A percentile compares a stretch with the other conserved stretches of the same genome.
These are phyloP conservation scores for Siniperca chuatsi DNA, from an alignment of 2,113 vertebrate species.

Conservation along the genomic window DNA sequence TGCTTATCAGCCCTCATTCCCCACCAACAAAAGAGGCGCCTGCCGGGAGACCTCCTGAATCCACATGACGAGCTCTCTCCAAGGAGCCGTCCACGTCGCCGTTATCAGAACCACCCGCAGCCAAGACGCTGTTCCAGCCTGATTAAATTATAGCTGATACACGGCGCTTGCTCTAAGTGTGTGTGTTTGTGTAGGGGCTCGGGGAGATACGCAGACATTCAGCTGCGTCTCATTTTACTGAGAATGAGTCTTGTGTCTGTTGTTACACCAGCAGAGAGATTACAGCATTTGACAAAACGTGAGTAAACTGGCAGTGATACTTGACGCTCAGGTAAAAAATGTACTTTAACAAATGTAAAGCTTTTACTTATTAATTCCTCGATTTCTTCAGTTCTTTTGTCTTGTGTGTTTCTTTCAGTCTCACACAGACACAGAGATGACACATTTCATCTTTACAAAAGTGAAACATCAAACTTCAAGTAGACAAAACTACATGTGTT, in stretches of 20 bases:
- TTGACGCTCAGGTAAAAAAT: constrained; percentile 5
- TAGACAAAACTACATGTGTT: no score
- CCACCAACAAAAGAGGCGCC: constrained; percentile 63
- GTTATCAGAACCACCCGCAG: constrained; percentile 67
- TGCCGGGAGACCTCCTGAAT: constrained; percentile 64
- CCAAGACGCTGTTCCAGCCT: constrained; percentile 61
- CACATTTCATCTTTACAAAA: not conserved
- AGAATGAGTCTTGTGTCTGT: constrained; percentile 32
- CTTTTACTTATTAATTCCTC: constrained; percentile 1
- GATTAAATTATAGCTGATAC: constrained; percentile 79
- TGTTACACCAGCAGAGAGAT: constrained; percentile 11
- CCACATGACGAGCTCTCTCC: constrained; percentile 68
- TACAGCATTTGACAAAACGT: constrained; percentile 6
- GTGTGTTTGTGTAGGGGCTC: not conserved
- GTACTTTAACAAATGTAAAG: not conserved
- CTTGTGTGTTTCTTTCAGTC: not conserved
- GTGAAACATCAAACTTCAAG: not conserved
- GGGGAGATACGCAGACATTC: constrained; percentile 32
- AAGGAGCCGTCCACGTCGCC: constrained; percentile 50
- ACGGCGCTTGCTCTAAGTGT: constrained; percentile 30
- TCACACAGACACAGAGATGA: not conserved
- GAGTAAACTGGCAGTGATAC: not conserved
- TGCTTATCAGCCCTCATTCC: constrained; percentile 76
- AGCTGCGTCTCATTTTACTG: constrained; percentile 47
- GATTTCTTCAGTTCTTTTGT: not conserved